Base-by-base conservation (phyloP, 2,113 vertebrate species). In the Boleophthalmus pectinirostris region DNA sequence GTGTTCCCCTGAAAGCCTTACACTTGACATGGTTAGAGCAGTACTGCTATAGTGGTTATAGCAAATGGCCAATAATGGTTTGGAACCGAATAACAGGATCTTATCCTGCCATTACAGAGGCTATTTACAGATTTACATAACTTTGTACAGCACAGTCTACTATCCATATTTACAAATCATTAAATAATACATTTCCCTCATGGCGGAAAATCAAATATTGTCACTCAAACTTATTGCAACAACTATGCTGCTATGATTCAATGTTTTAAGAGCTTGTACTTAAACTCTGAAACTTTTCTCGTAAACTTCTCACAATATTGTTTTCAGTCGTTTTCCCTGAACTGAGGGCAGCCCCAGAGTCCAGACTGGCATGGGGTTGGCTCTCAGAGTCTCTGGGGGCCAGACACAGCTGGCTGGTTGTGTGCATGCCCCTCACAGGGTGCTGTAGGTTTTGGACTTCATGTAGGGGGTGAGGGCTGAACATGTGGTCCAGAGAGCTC, bases 281-380 rank as follows among this genome's bases (percentile, higher is more conserved):
- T 3, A 96, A 90, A 77, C 92, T 96, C 92, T 97, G 97, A 77
- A 98, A 98, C 72, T 95, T 98, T 68, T 96, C 95, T 68, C 95
- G 91, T 72, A 99, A 94, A 89, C 95, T 96, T 89, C 91, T 96
- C 75, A 98, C 97, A 1, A 95, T 85, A 69, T 94, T 81, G 2
- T 81, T 88, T 9, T 94, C 87, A 0, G 69, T 78, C 45, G 76
- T 83, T 72, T 89, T 90, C 58, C 77, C 77, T 15, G 82, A 70
- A 70, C 67, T 21, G 57, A 72, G 54, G 18, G 54, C 51, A 3
- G 38, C 67, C 7, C 72, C 68, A 63, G 73, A 65, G 80, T 87
- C 86, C 0, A 58, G n/a, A 29, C 78, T 72, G 2, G 79, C 77
- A 21, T 76, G 81, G 13, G 70, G 68, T 25, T 75, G 63, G 18